Evolutionary conservation across 1,140 invertebrate species (phyloP).

Genomic region (Manduca sexta): DNA sequence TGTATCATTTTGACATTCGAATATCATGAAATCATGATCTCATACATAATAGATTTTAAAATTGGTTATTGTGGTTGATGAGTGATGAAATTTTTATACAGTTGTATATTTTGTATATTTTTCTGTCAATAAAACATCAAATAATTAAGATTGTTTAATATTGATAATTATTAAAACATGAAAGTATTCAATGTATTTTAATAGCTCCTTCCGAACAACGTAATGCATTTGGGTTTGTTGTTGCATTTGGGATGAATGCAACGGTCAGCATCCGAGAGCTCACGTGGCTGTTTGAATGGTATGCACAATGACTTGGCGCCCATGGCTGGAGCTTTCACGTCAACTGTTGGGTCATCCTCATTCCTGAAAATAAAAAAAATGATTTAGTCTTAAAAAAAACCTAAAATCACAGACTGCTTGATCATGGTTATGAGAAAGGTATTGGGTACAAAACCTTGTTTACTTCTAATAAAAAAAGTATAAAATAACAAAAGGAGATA

Average conservation of each 20-base stretch:
- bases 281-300: constrained; percentile 90
- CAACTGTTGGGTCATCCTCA: constrained; percentile 53
- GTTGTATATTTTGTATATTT: no score
- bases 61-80: no score
- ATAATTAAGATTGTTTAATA: constrained; percentile 6
- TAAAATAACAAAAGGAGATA: no score
- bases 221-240: constrained; percentile 88
- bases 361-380: constrained; percentile 31
- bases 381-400: not conserved
- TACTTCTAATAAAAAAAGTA: no score
- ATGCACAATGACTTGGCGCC: constrained; percentile 98
- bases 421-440: no score
- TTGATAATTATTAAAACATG: constrained; percentile 4
- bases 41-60: no score
- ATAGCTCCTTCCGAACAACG: constrained; percentile 97
- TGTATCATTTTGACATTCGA: no score
- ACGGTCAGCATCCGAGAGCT: constrained; percentile 76
- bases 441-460: no score
- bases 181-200: constrained; percentile 64
- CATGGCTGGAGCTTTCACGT: constrained; percentile 86
- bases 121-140: constrained; percentile 15
- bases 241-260: constrained; percentile 94
- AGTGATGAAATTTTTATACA: no score
- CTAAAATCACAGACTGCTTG: no score
- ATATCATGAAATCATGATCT: no score